Conservation (phyloP, 2,797 vertebrate species). For the Falco concolor region DNA sequence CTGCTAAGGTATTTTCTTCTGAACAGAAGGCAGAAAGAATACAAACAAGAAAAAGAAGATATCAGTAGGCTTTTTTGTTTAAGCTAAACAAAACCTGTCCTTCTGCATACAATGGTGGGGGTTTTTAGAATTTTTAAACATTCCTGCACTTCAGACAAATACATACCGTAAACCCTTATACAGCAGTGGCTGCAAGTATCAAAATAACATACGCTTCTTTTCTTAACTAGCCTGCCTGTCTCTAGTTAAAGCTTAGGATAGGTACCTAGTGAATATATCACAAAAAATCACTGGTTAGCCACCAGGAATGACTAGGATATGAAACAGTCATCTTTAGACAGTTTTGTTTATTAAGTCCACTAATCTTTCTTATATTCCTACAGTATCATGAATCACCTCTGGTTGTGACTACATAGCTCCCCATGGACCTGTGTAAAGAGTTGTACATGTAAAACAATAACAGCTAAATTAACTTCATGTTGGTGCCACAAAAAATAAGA, state of each 20-base stretch:
- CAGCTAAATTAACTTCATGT: background rate
- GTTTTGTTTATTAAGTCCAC: background rate
- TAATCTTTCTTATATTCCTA: constrained; percentile 4
- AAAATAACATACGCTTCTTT: background rate
- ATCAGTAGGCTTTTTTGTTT: background rate
- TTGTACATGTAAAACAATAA: background rate
- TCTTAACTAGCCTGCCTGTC: background rate
- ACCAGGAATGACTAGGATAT: background rate
- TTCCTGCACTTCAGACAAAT: background rate
- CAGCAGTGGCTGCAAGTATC: background rate
- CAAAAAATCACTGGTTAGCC: background rate
- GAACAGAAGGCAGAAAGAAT: background rate
- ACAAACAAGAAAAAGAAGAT: background rate
- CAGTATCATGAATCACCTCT: background rate
- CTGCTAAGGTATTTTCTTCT: background rate
- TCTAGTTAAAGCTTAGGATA: background rate
- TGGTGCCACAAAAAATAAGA: background rate
- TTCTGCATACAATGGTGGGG: background rate
- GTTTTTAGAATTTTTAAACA: background rate
- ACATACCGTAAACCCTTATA: background rate
- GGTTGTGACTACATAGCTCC: background rate
- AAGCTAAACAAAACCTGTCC: background rate
- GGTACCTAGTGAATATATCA: background rate
- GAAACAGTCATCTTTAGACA: background rate
- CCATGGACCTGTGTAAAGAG: background rate